Evolutionary conservation across 1,140 invertebrate genomes (phyloP).

Genomic region (Diprion similis): DNA sequence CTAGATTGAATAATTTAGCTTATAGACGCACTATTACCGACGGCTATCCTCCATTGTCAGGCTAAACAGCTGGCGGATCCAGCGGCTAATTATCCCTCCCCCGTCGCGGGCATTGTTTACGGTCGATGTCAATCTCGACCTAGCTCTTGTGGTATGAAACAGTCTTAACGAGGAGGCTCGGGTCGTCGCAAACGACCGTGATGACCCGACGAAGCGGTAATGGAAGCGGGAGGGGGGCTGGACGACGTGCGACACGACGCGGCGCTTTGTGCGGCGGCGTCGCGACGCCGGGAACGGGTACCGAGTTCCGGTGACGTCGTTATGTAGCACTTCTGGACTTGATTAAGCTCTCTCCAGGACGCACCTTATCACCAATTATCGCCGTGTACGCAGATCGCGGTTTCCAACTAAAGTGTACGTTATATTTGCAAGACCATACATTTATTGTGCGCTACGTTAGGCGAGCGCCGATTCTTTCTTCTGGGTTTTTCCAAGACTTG

Average conservation of each 20-base stretch:
- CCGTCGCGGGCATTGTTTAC: neutral
- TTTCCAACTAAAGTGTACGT: too few species aligned
- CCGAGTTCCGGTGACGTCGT: too few species aligned
- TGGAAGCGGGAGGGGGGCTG: too few species aligned
- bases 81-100: neutral
- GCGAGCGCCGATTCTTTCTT: too few species aligned
- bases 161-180: constrained; percentile 25
- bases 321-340: too few species aligned
- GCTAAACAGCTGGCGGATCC: neutral
- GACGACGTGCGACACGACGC: constrained; percentile 16
- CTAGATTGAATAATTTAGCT: constrained; percentile 9
- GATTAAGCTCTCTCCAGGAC: too few species aligned
- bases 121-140: constrained; percentile 13
- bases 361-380: too few species aligned
- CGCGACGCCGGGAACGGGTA: too few species aligned
- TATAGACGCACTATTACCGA: neutral
- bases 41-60: neutral
- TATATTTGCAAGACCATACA: too few species aligned
- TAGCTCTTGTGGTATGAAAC: constrained; percentile 8
- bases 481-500: too few species aligned
- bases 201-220: constrained; percentile 16
- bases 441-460: too few species aligned
- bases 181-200: constrained; percentile 25
- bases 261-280: constrained; percentile 12
- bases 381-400: too few species aligned